Conservation (phyloP, 2,113 vertebrate genomes). For the Polypterus bichir region DNA sequence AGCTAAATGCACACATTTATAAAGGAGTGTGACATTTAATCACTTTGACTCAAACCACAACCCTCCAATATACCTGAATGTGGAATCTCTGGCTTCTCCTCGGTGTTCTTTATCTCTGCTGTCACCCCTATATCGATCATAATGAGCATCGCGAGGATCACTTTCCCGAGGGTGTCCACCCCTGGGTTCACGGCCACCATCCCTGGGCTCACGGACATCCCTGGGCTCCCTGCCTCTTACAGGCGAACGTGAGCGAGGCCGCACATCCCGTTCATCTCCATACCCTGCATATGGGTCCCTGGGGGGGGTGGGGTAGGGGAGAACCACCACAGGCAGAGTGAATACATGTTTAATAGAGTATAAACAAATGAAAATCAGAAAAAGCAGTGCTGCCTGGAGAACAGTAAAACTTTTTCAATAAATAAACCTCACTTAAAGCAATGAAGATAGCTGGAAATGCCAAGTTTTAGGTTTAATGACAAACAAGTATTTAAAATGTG, state of each 20-base stretch:
- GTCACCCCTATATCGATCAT: conserved; percentile 56
- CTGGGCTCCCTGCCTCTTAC: conserved; percentile 53
- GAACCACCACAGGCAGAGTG: no score
- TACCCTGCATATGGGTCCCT: conserved; percentile 40
- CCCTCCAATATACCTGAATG: conserved; percentile 34
- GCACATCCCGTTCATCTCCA: conserved; percentile 41
- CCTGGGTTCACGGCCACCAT: conserved; percentile 42
- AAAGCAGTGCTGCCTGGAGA: no score
- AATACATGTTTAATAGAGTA: no score
- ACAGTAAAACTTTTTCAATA: no score
- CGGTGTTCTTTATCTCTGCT: conserved; percentile 44
- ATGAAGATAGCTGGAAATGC: no score
- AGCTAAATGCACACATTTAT: no score
- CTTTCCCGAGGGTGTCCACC: conserved; percentile 54
- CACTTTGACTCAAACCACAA: neutral
- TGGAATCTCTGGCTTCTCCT: conserved; percentile 27
- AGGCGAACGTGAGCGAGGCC: conserved; percentile 52
- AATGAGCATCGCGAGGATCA: conserved; percentile 37
- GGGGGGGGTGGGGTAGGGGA: no score
- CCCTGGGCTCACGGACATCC: conserved; percentile 58
- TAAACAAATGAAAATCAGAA: no score
- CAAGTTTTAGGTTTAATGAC: no score
- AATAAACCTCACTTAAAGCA: no score
- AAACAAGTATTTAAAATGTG: no score
- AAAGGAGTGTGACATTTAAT: neutral